phyloP scores from a whole-genome alignment of 2,113 vertebrate genomes.

The Dipodomys ordii region DNA sequence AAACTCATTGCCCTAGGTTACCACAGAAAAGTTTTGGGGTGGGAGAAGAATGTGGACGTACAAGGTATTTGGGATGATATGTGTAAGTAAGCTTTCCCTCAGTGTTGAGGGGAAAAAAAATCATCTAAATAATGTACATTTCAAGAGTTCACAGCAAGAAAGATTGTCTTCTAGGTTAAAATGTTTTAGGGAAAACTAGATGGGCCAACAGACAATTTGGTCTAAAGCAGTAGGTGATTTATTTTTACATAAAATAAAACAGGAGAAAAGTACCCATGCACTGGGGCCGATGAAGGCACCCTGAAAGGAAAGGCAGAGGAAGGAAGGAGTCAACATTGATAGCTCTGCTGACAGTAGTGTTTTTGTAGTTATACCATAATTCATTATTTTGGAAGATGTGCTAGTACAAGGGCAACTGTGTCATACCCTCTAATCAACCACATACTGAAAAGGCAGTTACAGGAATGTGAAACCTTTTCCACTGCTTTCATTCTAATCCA shows the following conservation, averaged over 20 bases:
- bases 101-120: neutral
- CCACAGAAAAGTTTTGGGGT: neutral
- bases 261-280: neutral
- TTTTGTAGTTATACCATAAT: neutral
- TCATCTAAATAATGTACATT: conserved; percentile 6
- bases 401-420: neutral
- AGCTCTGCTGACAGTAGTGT: neutral
- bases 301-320: neutral
- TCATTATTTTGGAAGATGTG: neutral
- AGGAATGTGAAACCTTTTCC: neutral
- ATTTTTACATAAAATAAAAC: conserved; percentile 23
- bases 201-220: neutral
- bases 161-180: conserved; percentile 10
- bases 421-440: neutral
- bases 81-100: neutral
- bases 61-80: neutral
- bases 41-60: neutral
- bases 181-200: conserved; percentile 21
- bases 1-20: neutral
- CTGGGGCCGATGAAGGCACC: neutral
- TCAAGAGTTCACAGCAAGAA: neutral
- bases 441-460: neutral
- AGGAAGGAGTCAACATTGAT: neutral
- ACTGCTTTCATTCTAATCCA: conserved; percentile 13
- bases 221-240: neutral